Evolutionary conservation across 1,140 invertebrate genomes (phyloP).

Genomic region (Ridgeia piscesae): DNA sequence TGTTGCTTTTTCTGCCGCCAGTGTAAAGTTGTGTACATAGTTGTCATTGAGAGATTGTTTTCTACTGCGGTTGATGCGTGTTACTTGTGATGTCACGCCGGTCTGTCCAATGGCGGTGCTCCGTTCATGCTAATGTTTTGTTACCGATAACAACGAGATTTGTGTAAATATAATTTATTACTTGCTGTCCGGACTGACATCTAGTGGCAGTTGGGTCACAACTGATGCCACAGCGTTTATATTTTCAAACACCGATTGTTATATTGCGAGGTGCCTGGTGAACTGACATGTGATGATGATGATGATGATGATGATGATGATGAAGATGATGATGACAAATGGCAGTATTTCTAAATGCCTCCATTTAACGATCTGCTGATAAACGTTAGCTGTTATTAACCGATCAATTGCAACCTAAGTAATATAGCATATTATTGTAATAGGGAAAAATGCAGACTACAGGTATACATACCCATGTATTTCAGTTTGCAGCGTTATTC

Average conservation of each 20-base stretch:
- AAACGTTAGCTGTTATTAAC: not conserved
- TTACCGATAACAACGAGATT: not conserved
- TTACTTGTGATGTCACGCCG: not conserved
- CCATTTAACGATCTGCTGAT: not conserved
- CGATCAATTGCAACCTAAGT: not conserved
- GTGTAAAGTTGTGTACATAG: not conserved
- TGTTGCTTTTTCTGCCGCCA: not conserved
- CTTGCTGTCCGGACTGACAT: not conserved
- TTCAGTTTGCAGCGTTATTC: not conserved
- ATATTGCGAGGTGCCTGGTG: not conserved
- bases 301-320: not conserved
- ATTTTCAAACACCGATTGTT: not conserved
- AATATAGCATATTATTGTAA: not conserved
- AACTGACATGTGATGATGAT: not conserved
- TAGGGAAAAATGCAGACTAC: not conserved
- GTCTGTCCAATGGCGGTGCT: not conserved
- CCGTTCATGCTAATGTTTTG: not conserved
- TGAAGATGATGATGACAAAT: not conserved
- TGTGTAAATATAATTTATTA: slow-evolving; percentile 3
- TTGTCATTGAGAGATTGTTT: not conserved
- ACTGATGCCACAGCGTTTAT: not conserved
- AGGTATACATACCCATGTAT: not conserved
- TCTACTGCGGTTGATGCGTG: not conserved
- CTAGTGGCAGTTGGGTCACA: not conserved
- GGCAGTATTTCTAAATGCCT: not conserved